phyloP scores from a whole-genome alignment of 2,797 vertebrate species.

The Mergus octosetaceus region DNA sequence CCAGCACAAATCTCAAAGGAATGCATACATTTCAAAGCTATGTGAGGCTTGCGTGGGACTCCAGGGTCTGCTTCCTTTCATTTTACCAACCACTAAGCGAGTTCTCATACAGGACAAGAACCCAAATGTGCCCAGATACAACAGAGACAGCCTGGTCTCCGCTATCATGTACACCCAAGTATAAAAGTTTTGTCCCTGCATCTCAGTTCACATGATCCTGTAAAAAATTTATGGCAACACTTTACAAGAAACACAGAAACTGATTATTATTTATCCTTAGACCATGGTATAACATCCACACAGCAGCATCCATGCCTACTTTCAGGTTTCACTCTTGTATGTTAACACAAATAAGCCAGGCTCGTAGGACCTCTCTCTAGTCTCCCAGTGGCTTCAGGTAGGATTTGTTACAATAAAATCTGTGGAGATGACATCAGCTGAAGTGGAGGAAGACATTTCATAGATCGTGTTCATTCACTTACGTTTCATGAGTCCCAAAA shows the following conservation, averaged over 20 bases:
- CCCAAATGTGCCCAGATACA: not conserved
- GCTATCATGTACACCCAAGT: not conserved
- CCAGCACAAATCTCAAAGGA: not conserved
- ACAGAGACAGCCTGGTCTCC: not conserved
- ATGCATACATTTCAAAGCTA: not conserved
- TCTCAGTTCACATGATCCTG: not conserved
- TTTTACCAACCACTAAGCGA: not conserved
- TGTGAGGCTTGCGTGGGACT: not conserved
- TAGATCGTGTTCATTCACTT: slow-evolving; percentile 64
- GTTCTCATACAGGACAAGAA: not conserved
- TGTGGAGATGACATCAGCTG: not conserved
- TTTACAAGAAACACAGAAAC: not conserved
- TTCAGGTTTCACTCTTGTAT: not conserved
- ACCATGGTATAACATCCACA: not conserved
- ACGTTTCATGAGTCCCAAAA: slow-evolving; percentile 98
- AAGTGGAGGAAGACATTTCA: not conserved
- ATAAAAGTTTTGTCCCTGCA: not conserved
- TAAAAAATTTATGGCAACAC: not conserved
- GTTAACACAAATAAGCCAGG: not conserved
- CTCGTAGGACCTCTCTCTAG: not conserved
- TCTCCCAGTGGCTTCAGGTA: not conserved
- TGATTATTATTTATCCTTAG: not conserved
- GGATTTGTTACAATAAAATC: not conserved
- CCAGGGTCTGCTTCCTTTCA: not conserved
- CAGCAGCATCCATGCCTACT: not conserved